Evolutionary conservation across 2,888 invertebrate genomes (phyloP).

Genomic region (Biston betularia): DNA sequence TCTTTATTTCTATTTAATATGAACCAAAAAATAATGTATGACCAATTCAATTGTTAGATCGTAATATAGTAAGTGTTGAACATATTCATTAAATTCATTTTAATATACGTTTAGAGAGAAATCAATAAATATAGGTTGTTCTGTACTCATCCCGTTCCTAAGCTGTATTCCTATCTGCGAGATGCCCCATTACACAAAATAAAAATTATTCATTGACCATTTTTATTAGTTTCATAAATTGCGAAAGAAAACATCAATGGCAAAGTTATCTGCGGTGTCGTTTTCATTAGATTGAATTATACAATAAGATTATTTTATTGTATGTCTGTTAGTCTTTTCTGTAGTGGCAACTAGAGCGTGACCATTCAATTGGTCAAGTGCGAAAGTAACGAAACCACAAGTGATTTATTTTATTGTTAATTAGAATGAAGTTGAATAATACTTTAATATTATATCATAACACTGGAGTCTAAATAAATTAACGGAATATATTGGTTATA

Average conservation of each 20-base stretch:
- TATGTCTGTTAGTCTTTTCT: conserved; percentile 48
- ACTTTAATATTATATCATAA: neutral
- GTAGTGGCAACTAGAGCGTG: conserved; percentile 59
- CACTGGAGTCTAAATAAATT: neutral
- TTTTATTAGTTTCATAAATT: conserved; percentile 46
- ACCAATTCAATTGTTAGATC: too few species aligned
- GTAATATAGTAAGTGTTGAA: too few species aligned
- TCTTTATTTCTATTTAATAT: too few species aligned
- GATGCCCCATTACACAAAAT: neutral
- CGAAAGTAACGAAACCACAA: conserved; percentile 17
- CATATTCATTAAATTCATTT: too few species aligned
- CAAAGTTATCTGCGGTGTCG: conserved; percentile 45
- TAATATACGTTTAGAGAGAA: too few species aligned
- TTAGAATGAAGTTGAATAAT: neutral
- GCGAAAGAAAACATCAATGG: conserved; percentile 44
- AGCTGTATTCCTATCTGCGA: too few species aligned
- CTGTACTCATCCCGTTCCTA: too few species aligned
- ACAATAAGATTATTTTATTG: conserved; percentile 56
- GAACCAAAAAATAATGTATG: too few species aligned
- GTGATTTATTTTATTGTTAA: conserved; percentile 9
- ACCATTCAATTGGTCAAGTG: conserved; percentile 42
- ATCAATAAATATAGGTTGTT: too few species aligned
- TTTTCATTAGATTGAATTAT: conserved; percentile 58
- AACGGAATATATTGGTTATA: neutral
- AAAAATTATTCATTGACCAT: neutral